Evolutionary conservation across 2,888 invertebrate species (phyloP), one percentile per base, ranked within the genome.

Genomic region (Ischnura elegans): DNA sequence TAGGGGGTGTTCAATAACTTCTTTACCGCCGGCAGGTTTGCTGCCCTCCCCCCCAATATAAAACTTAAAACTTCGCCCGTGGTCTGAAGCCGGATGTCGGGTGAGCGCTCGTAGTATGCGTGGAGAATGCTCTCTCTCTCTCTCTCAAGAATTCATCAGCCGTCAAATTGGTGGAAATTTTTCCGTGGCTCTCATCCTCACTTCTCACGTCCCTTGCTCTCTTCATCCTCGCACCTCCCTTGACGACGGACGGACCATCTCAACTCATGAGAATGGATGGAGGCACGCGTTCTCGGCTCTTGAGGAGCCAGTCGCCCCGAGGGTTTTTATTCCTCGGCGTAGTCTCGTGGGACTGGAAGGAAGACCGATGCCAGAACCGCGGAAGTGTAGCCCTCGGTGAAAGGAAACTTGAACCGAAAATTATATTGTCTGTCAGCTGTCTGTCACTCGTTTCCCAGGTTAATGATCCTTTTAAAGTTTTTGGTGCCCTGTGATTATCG

Each of bases 371-470:
- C n/a, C 43, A 45, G 13, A 45, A 46, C 43, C 29, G 45, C 46
- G 45, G 45, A 86, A 45, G 13, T 51, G 3, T 46, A 43, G 45
- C 25, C 13, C n/a, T 29, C 43, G 86, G 86, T 46, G 86, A 46
- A 46, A 46, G 86, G 86, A 45, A n/a, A 86, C 86, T 76, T 76
- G 76, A 46, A 86, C 45, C 86, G 86, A 46, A 46, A 86, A 86
- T 76, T 76, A 86, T 46, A 86, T 86, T 46, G 86, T 86, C 86
- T 86, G 86, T 43, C 86, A 86, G n/a, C 46, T 43, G 86, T 86
- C 86, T 46, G 86, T 86, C 86, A 86, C 46, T 86, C 45, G 45
- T 86, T 46, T 25, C 43, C 45, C 76, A 43, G 45, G 86, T 86
- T 86, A 86, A 86, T 46, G 46, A 86, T 86, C 86, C 86, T 46